Conservation (phyloP, 2,888 invertebrate genomes). For the Drosophila anomelani region DNA sequence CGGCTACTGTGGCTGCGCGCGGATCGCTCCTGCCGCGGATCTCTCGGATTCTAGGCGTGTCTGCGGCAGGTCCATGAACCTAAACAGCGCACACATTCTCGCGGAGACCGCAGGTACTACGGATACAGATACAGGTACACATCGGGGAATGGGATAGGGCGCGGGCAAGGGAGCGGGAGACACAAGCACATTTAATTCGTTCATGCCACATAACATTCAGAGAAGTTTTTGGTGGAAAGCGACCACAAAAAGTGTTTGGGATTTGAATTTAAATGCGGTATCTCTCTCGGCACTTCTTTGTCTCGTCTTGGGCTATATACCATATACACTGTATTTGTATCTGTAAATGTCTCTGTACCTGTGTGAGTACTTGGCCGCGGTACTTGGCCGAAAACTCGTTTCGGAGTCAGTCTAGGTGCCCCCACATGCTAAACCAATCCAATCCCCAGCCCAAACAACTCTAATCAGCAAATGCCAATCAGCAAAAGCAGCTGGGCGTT, state of each 20-base stretch:
- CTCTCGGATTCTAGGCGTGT: constrained; percentile 76
- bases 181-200: constrained; percentile 55
- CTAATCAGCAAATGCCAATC: constrained; percentile 79
- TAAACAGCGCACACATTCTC: constrained; percentile 51
- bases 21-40: constrained; percentile 42
- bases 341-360: constrained; percentile 28
- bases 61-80: constrained; percentile 77
- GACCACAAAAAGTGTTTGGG: constrained; percentile 61
- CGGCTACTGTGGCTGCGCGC: constrained; percentile 41
- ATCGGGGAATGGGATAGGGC: not conserved
- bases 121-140: constrained; percentile 23
- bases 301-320: constrained; percentile 19
- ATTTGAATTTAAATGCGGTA: constrained; percentile 74
- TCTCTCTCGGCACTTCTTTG: constrained; percentile 54
- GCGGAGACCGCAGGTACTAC: constrained; percentile 12
- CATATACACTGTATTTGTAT: not conserved
- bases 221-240: constrained; percentile 45
- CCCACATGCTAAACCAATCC: constrained; percentile 47
- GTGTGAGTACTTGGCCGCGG: constrained; percentile 50
- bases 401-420: constrained; percentile 48
- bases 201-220: constrained; percentile 33
- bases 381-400: constrained; percentile 58
- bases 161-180: not conserved
- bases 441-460: constrained; percentile 53
- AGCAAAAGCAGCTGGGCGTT: constrained; percentile 37